Conservation (phyloP, 2,113 vertebrate species). For the Tympanuchus pallidicinctus region DNA sequence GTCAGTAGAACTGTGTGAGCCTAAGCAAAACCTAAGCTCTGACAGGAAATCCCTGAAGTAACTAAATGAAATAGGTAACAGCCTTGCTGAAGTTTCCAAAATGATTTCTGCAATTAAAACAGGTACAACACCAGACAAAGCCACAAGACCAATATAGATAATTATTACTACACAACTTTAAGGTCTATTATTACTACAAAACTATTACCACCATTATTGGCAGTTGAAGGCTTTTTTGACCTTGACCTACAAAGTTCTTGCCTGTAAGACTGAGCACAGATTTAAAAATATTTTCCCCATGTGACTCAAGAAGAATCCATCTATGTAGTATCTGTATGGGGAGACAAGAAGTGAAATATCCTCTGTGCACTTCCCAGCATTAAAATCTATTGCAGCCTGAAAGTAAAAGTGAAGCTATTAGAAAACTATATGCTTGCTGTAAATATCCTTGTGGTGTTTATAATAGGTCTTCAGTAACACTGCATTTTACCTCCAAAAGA, state of each 20-base stretch:
- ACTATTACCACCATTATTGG: not conserved
- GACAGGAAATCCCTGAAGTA: not conserved
- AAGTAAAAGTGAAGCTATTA: not conserved
- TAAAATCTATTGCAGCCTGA: not conserved
- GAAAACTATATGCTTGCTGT: not conserved
- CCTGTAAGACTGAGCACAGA: not conserved
- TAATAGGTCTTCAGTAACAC: not conserved
- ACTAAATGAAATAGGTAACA: not conserved
- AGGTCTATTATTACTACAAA: not conserved
- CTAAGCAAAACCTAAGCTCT: not conserved
- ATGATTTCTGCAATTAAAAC: not conserved
- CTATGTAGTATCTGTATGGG: not conserved
- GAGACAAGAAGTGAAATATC: not conserved
- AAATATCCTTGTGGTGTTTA: not conserved
- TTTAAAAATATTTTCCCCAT: not conserved
- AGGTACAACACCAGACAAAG: not conserved
- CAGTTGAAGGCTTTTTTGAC: not conserved
- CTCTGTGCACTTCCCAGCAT: not conserved
- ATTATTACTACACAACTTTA: not conserved
- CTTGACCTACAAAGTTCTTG: not conserved
- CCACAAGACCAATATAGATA: not conserved
- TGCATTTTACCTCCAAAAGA: not conserved
- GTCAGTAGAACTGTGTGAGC: not conserved
- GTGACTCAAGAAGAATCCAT: not conserved
- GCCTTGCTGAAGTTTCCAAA: not conserved